Evolutionary conservation across 2,797 vertebrate species (phyloP).

Genomic region (Brachyrhaphis roseni): DNA sequence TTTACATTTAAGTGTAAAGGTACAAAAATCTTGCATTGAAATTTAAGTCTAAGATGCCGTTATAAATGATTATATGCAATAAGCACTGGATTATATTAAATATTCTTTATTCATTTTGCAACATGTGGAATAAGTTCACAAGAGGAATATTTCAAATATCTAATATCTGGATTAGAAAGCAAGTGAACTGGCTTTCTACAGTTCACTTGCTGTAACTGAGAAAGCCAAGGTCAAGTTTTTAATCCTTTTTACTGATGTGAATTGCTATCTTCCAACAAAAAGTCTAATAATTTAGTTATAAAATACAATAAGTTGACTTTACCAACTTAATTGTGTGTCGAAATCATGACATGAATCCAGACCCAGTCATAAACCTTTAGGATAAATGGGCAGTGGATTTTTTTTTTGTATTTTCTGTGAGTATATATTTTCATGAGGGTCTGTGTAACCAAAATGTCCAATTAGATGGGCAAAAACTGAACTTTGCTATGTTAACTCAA

Average conservation of each 20-base stretch:
- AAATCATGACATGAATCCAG: neutral
- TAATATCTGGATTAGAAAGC: neutral
- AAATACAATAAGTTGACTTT: neutral
- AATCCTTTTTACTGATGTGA: neutral
- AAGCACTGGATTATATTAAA: neutral
- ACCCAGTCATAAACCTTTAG: neutral
- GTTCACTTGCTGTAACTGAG: neutral
- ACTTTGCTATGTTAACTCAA: neutral
- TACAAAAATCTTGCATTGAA: neutral
- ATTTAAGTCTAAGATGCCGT: neutral
- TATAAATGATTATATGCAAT: neutral
- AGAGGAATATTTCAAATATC: neutral
- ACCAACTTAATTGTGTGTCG: neutral
- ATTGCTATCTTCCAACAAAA: neutral
- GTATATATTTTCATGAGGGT: neutral
- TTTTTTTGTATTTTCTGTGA: neutral
- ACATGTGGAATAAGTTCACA: neutral
- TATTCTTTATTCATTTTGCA: neutral
- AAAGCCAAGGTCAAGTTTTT: neutral
- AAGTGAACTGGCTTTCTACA: no score
- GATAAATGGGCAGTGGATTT: neutral
- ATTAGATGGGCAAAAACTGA: neutral
- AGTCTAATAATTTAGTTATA: neutral
- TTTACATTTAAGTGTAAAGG: neutral
- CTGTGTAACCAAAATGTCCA: neutral